phyloP scores from a whole-genome alignment of 2,888 invertebrate genomes.

The Pharmacophagus antenor region DNA sequence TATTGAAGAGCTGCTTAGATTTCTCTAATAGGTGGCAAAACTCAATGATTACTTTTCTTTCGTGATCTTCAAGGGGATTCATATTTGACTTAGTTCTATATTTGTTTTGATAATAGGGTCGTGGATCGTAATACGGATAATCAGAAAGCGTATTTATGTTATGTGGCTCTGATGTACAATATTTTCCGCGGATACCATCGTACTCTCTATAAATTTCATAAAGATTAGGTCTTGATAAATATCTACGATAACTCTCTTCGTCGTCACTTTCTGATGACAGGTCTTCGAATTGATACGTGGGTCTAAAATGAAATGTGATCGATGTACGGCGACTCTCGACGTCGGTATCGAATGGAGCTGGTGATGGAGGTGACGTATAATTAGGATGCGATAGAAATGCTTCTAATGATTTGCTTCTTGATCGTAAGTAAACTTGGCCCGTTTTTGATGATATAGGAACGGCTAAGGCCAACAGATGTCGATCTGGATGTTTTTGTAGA shows the following conservation, averaged over 20 bases:
- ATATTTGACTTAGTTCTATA: slow-evolving; percentile 32
- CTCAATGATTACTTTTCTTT: slow-evolving; percentile 95
- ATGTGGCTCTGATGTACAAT: slow-evolving; percentile 11
- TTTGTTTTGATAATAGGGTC: not conserved
- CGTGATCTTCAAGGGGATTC: slow-evolving; percentile 83
- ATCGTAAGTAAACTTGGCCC: not conserved
- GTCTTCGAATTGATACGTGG: slow-evolving; percentile 9
- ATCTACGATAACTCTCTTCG: not conserved
- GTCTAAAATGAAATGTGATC: not conserved
- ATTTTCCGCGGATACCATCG: not conserved
- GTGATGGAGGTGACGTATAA: slow-evolving; percentile 19
- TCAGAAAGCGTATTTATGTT: slow-evolving; percentile 4
- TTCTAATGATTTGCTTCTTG: slow-evolving; percentile 18
- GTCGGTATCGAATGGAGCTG: slow-evolving; percentile 11
- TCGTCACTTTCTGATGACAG: slow-evolving; percentile 11
- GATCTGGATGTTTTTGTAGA: not conserved
- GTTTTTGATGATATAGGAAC: slow-evolving; percentile 9
- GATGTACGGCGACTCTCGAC: slow-evolving; percentile 11
- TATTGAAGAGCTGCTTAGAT: slow-evolving; percentile 98
- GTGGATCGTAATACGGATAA: not conserved
- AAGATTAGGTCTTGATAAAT: not conserved
- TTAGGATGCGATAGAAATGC: not conserved
- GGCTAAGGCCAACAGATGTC: slow-evolving; percentile 2
- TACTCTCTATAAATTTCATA: not conserved
- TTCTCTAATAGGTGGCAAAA: slow-evolving; percentile 98